These are phyloP conservation scores for Urocynchramus pylzowi DNA, from an alignment of 2,113 vertebrate genomes.

Conservation along the genomic window DNA sequence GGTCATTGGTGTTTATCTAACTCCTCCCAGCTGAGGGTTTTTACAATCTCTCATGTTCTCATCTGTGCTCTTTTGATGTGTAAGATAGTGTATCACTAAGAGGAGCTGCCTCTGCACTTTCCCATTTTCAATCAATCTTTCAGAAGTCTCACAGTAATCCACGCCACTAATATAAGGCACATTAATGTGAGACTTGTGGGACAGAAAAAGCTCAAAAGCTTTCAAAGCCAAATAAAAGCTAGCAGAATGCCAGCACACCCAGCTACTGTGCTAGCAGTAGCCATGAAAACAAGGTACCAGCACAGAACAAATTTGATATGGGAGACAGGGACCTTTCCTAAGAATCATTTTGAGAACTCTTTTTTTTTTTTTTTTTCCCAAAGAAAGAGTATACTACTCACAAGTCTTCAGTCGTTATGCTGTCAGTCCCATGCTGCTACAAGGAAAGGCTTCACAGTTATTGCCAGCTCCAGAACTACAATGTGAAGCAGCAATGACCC, in stretches of 20 bases:
- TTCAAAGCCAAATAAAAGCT: not conserved
- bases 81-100: not conserved
- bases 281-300: not conserved
- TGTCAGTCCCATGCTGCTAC: not conserved
- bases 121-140: not conserved
- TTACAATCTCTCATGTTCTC: constrained; percentile 4
- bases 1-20: constrained; percentile 57
- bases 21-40: constrained; percentile 31
- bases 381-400: too few species aligned
- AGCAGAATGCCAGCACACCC: not conserved
- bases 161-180: not conserved
- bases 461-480: not conserved
- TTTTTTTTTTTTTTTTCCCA: not conserved
- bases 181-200: not conserved
- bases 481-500: not conserved
- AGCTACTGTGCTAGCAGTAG: not conserved
- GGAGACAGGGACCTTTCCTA: not conserved
- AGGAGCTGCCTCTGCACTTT: not conserved
- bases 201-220: not conserved
- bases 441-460: not conserved
- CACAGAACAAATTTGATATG: not conserved
- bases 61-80: constrained; percentile 62
- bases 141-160: not conserved
- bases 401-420: not conserved
- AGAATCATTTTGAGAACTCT: not conserved